Evolutionary conservation across 2,888 invertebrate genomes (phyloP).

Genomic region (Eupithecia subfuscata): DNA sequence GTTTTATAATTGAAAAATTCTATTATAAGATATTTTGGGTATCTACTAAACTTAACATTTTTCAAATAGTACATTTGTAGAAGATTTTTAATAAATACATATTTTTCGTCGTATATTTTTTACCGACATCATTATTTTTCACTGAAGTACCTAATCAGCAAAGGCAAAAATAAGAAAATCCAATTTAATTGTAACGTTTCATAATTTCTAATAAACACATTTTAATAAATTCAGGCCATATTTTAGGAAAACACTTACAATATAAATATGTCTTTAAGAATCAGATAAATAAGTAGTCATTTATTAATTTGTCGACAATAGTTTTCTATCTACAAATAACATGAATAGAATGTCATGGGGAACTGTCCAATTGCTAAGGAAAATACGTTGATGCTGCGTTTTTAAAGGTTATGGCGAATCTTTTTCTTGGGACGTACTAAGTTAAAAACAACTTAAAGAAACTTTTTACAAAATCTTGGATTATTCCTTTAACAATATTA

Average conservation of each 20-base stretch:
- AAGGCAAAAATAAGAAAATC: not conserved
- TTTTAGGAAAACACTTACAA: slow-evolving; percentile 58
- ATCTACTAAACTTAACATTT: not conserved
- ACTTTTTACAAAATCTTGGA: not conserved
- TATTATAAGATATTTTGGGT: not conserved
- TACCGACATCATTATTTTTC: not conserved
- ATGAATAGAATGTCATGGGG: slow-evolving; percentile 61
- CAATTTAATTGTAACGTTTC: slow-evolving; percentile 5
- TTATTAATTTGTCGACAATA: not conserved
- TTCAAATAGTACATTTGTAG: not conserved
- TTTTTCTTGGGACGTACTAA: not conserved
- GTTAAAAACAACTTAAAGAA: not conserved
- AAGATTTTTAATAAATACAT: not conserved
- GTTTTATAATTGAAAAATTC: not conserved
- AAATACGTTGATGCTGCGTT: not conserved
- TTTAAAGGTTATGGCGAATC: not conserved
- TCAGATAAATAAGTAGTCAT: not conserved
- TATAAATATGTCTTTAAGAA: not conserved
- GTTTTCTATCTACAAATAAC: slow-evolving; percentile 47
- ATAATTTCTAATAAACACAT: slow-evolving; percentile 11
- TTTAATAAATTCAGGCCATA: slow-evolving; percentile 11
- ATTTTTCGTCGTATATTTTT: not conserved
- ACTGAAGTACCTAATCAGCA: not conserved
- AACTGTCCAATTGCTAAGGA: not conserved
- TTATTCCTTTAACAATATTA: not conserved